Evolutionary conservation across 2,888 invertebrate species (phyloP), one percentile per base, ranked within the genome.

Genomic region (Sthenelais limicola): DNA sequence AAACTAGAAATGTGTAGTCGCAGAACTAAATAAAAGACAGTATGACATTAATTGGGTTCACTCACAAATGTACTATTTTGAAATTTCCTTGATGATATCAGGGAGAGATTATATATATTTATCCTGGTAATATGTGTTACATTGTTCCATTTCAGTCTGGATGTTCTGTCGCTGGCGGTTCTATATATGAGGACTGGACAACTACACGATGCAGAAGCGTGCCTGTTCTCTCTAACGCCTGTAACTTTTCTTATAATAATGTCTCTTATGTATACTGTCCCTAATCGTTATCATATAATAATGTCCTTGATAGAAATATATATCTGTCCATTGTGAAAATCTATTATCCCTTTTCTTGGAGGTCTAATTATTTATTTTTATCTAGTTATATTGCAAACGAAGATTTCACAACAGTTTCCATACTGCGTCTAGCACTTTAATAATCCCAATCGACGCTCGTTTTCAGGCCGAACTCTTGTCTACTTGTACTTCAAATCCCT

Each of bases 141-240:
- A 43, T 9, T 12, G 9, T 43, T 18, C 18, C 18, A 51, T 51
- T n/a, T 7, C 51, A 62, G 62, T 26, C 38, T 62, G 32, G 80
- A 82, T 33, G 72, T 76, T 15, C 74, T 84, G 30, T 82, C 82
- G 7, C 48, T 79, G 68, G 76, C 80, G 7, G 74, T 80, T 48
- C 75, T 83, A 1, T 77, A 82, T 49, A 76, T 84, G 32, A 74
- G 73, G 52, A 58, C 80, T 62, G 82, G 83, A 79, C 83, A 84
- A 30, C 81, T 81, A 15, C 81, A 83, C 30, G 47, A 75, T 7
- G 83, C 84, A 5, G 74, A 80, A n/a, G 67, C 78, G 0, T 71
- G 78, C 24, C 74, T 83, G n/a, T 67, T 74, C 3, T 70, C 78
- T 1, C 77, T 84, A 35, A 74, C 78, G 32, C 78, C 78, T 80